Evolutionary conservation across 2,888 invertebrate species (phyloP).

Genomic region (Eupithecia exiguata): DNA sequence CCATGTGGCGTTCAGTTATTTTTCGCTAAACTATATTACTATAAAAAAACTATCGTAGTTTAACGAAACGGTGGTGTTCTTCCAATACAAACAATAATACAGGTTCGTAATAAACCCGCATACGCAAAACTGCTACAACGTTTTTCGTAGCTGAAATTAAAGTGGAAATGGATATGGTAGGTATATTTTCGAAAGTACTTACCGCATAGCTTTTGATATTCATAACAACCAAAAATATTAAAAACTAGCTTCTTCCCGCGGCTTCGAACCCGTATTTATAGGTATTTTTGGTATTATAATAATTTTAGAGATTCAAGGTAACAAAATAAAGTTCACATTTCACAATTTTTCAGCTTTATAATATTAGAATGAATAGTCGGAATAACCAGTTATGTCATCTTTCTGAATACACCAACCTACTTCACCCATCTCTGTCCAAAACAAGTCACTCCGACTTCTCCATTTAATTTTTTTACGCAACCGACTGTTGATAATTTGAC

Average conservation of each 20-base stretch:
- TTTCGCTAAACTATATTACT: not conserved
- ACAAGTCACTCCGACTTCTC: slow-evolving; percentile 23
- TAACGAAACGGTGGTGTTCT: no score
- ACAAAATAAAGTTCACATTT: no score
- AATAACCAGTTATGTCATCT: not conserved
- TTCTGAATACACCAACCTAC: not conserved
- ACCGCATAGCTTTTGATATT: not conserved
- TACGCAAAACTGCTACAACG: not conserved
- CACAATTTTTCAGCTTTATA: no score
- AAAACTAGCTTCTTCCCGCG: not conserved
- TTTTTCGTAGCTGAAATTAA: not conserved
- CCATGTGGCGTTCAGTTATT: not conserved
- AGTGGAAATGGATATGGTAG: not conserved
- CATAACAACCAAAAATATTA: not conserved
- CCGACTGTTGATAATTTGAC: slow-evolving; percentile 47
- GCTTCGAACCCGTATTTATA: no score
- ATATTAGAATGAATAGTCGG: no score
- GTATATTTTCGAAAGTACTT: not conserved
- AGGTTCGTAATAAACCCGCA: no score
- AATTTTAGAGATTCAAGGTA: no score
- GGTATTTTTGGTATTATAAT: no score
- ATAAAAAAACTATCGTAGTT: no score
- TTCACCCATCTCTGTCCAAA: slow-evolving; percentile 13
- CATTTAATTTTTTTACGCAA: slow-evolving; percentile 40
- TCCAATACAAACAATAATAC: no score